phyloP scores from a whole-genome alignment of 2,888 invertebrate species.

The Lysandra bellargus region DNA sequence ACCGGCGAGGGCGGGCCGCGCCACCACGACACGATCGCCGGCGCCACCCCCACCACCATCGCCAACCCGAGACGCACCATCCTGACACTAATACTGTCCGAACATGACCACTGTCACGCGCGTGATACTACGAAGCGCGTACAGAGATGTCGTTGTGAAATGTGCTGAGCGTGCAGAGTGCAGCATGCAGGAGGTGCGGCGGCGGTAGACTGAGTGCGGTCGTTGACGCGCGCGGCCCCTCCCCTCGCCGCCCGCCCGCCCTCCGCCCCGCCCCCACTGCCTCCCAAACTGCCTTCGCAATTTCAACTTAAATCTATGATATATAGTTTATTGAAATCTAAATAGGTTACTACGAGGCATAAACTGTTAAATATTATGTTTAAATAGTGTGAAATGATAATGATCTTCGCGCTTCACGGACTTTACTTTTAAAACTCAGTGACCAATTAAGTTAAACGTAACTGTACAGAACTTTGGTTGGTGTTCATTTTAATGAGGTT shows the following conservation, averaged over 20 bases:
- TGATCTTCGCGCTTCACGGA: not conserved
- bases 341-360: not conserved
- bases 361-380: not conserved
- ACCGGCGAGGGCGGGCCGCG: slow-evolving; percentile 62
- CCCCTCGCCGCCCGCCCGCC: slow-evolving; percentile 72
- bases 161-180: slow-evolving; percentile 44
- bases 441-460: not conserved
- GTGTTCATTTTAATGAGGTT: not conserved
- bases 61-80: slow-evolving; percentile 75
- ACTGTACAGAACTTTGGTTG: not conserved
- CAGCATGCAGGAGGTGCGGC: slow-evolving; percentile 50
- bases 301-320: not conserved
- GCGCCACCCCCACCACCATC: slow-evolving; percentile 78
- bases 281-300: slow-evolving; percentile 15
- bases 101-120: not conserved
- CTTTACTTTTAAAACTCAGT: not conserved
- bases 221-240: slow-evolving; percentile 73
- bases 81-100: slow-evolving; percentile 37
- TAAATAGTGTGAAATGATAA: not conserved
- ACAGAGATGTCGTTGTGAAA: slow-evolving; percentile 32
- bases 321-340: not conserved
- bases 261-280: slow-evolving; percentile 51
- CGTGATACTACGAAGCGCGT: not conserved
- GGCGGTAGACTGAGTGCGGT: slow-evolving; percentile 74
- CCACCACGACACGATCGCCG: slow-evolving; percentile 76